These are phyloP conservation scores for Peromyscus leucopus DNA, from an alignment of 2,113 vertebrate genomes.

Conservation along the genomic window DNA sequence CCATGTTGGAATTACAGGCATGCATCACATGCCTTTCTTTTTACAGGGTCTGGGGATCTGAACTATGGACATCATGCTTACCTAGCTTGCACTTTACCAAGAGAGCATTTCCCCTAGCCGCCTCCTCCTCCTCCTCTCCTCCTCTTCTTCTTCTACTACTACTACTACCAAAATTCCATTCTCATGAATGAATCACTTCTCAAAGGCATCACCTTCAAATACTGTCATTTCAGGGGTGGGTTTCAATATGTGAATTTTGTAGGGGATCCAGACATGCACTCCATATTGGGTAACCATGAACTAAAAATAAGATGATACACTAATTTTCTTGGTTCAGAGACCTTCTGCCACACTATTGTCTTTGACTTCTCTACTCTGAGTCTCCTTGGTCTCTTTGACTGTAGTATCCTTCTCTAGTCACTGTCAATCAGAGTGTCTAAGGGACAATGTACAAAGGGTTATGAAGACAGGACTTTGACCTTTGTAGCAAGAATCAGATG, in stretches of 20 bases:
- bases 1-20: background rate
- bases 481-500: background rate
- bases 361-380: background rate
- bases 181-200: background rate
- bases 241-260: background rate
- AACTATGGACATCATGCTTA: background rate
- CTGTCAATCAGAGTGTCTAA: background rate
- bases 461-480: background rate
- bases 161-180: too few species aligned
- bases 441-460: background rate
- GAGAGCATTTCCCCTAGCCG: background rate
- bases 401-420: background rate
- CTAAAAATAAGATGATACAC: background rate
- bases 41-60: too few species aligned
- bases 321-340: background rate
- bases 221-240: background rate
- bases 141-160: too few species aligned
- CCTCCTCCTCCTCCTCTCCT: too few species aligned
- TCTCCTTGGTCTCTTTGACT: background rate
- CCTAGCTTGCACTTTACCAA: background rate
- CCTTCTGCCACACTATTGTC: accelerated
- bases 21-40: background rate
- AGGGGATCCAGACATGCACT: background rate
- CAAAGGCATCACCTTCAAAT: background rate
- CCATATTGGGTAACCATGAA: background rate